Evolutionary conservation across 2,888 invertebrate genomes (phyloP).

Genomic region (Shargacucullia verbasci): DNA sequence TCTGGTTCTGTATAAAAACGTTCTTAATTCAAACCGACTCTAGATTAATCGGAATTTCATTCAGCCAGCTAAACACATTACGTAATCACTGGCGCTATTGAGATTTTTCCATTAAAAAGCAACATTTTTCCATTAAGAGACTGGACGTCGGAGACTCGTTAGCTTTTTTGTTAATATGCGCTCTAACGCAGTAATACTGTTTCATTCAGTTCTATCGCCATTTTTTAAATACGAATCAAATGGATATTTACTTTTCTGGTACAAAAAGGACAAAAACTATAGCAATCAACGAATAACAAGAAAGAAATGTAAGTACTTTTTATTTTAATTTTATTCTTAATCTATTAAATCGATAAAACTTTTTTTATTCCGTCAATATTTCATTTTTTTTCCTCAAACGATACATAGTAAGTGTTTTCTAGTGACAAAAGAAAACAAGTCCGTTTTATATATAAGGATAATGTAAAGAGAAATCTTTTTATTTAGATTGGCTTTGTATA

Average conservation of each 20-base stretch:
- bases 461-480: constrained; percentile 29
- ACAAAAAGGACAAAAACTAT: too few relatives aligned
- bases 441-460: constrained; percentile 14
- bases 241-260: too few relatives aligned
- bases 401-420: constrained; percentile 4
- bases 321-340: too few relatives aligned
- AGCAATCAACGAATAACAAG: too few relatives aligned
- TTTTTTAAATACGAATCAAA: background rate
- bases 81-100: constrained; percentile 18
- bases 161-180: constrained; percentile 18
- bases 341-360: too few relatives aligned
- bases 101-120: constrained; percentile 25
- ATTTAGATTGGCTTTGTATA: constrained; percentile 37
- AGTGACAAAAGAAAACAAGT: background rate
- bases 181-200: background rate
- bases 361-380: too few relatives aligned
- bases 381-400: too few relatives aligned
- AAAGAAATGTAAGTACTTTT: too few relatives aligned
- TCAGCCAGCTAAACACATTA: constrained; percentile 12
- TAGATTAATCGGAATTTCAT: constrained; percentile 2
- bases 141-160: constrained; percentile 1
- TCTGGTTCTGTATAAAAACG: background rate
- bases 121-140: constrained; percentile 27
- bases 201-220: constrained; percentile 5
- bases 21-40: background rate